Evolutionary conservation across 2,113 vertebrate genomes (phyloP), one percentile per base, ranked within the genome.

Genomic region (Hippolais icterina): DNA sequence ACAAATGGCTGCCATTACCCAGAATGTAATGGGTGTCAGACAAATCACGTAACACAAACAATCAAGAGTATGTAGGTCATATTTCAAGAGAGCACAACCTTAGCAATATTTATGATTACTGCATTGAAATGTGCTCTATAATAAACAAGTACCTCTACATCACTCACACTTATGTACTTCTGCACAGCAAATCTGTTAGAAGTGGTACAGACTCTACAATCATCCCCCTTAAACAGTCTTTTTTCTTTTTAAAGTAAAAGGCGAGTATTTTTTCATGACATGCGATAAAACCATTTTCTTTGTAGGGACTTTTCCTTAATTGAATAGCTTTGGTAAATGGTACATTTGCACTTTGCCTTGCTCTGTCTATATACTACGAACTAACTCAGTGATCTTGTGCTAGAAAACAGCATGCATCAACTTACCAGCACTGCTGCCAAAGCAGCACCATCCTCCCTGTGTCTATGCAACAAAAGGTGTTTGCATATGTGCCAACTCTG

Each of bases 1-100:
- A 98, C 98, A 99, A 99, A 99, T 99, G 98, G 98, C 98, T 98
- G 98, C 98, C 98, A 99, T 99, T 99, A 99, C 98, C 98, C 98
- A 94, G 97, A 98, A 98, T 97, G 98, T 98, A 98, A 98, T 98
- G 98, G 98, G 98, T 98, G 98, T 99, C 98, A 99, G 98, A 99
- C 98, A 98, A 98, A 98, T 98, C 98, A 98, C 98, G 97, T 98
- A 98, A 98, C 96, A 97, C 97, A 98, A 98, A 98, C 98, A 98
- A 98, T 98, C 98, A 98, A 98, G 98, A 97, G 98, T 97, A 98
- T 98, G 97, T 98, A 98, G 98, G 98, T 98, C 98, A 98, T 98
- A 98, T 98, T 98, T 98, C 98, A 98, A 97, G 98, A 92, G 97
- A 97, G 97, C 98, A 98, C 97, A 98, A 97, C 98, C 97, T 98